Base-by-base conservation (phyloP, 2,113 vertebrate species). In the Chionodraco myersi region DNA sequence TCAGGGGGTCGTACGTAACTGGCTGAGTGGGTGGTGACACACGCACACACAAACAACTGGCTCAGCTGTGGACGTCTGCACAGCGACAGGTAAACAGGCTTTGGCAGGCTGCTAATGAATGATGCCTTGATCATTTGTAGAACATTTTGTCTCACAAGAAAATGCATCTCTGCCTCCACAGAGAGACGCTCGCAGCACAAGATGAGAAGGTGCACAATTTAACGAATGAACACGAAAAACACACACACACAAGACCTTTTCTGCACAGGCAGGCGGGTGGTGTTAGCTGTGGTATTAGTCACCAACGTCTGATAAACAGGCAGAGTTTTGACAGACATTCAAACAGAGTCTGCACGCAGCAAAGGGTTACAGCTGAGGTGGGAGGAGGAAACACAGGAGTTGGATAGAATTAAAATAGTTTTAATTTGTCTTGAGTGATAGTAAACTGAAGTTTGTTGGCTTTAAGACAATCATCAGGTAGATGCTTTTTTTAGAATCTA, bases 221-320 rank as follows among this genome's bases (percentile, higher is more conserved):
- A 59, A 79, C 21, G 0, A 66, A 71, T 13, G 6, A 21, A 61
- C 74, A 66, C 47, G 65, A 59, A 75, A 3, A 56, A 59, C 71
- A 69, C 69, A 73, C 69, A 76, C 60, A 63, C 60, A 73, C 63
- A 72, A 34, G 77, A 73, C 48, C 61, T 63, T 83, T 57, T 21
- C 65, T 88, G 85, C 71, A 60, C 75, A 75, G 44, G 73, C 66
- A 60, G 67, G 91, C 83, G 79, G 84, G 84, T 36, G 85, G 84
- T 80, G 86, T 86, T 79, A 51, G 83, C 79, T 51, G 15, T 64
- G 80, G 74, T 82, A 92, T 94, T 92, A 92, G 92, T 94, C 92
- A 94, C 60, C 79, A 77, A 26, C 45, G 58, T 86, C 86, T 77
- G 85, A 87, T 77, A 83, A 86, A 84, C 63, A 80, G 85, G 75